Base-by-base conservation (phyloP, 2,113 vertebrate species). In the Gymnorhina tibicen region DNA sequence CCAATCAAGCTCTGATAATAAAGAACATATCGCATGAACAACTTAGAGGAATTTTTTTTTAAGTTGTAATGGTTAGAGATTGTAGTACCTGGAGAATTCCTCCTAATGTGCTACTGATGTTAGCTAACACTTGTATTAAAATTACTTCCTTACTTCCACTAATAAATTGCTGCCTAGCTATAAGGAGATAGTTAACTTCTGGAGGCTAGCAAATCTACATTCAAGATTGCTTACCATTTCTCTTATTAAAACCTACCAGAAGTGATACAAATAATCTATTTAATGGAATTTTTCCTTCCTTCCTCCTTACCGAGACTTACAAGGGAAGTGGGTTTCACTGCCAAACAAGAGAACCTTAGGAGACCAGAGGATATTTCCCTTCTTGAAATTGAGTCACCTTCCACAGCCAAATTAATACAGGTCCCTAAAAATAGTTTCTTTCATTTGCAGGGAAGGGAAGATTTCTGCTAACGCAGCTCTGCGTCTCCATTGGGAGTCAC, bases 231-330 rank as follows among this genome's bases (percentile, higher is more conserved):
- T 82, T 46, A 33, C 19, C 2, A 11, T 56, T 85, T 73, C 46
- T 85, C 5, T 75, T 47, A 19, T 28, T 70, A 69, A 73, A 87
- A 60, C 11, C 32, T 70, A 27, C 11, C 17, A 32, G 13, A 92
- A 39, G 18, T 16, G 18, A 84, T 33, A 66, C 0, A 23, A 50
- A 47, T 35, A 7, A 50, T 64, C 21, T 72, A 42, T 47, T 70
- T 52, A 22, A 60, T 18, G 11, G 21, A 42, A 3, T 82, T 72
- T 28, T 35, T 19, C 32, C 22, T 56, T 52, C 26, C 16, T 64
- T 75, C 13, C 11, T 60, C 24, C n/a, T 55, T 22, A 68, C 3
- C 0, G 0, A 39, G 7, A 21, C 3, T 6, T 39, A 16, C 5
- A n/a, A 52, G 7, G 10, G 39, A 49, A 46, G 7, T 18, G 22